A percentile compares a stretch with the other conserved stretches of the same genome.
phyloP scores from a whole-genome alignment of 2,797 vertebrate genomes.

The Naso thynnoides region DNA sequence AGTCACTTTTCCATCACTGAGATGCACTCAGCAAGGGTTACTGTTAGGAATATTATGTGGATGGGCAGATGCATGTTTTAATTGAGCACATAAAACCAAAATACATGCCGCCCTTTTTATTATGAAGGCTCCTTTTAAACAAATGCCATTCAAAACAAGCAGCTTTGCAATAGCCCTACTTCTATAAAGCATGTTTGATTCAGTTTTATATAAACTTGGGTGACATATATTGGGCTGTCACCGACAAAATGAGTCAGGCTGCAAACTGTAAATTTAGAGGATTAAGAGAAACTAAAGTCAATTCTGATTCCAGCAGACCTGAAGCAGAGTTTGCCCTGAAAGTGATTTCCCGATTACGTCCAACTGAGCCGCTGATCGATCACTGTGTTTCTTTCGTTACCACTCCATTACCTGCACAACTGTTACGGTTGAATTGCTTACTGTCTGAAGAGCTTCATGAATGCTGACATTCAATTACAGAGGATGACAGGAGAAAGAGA shows the following conservation, averaged over 20 bases:
- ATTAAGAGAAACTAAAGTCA: neutral
- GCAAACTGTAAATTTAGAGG: neutral
- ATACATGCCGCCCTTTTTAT: too few relatives aligned
- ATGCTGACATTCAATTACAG: slow-evolving; percentile 36
- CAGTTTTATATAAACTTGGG: neutral
- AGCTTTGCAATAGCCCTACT: neutral
- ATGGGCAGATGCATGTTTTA: too few relatives aligned
- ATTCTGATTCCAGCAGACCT: slow-evolving; percentile 11
- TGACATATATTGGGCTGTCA: neutral
- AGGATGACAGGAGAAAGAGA: neutral
- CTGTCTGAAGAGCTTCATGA: slow-evolving; percentile 25
- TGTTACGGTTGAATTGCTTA: slow-evolving; percentile 15
- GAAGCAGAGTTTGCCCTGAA: slow-evolving; percentile 11
- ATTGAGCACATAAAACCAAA: neutral
- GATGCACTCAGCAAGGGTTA: too few relatives aligned
- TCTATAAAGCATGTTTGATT: neutral
- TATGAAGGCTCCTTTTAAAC: neutral
- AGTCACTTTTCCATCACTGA: too few relatives aligned
- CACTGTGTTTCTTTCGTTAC: slow-evolving; percentile 15
- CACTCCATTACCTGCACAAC: slow-evolving; percentile 25
- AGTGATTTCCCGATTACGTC: slow-evolving; percentile 8
- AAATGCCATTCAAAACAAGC: neutral
- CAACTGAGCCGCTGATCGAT: slow-evolving; percentile 31
- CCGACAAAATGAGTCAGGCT: neutral
- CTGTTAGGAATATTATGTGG: too few relatives aligned